Evolutionary conservation across 2,797 vertebrate genomes (phyloP).

Genomic region (Danio kyathit): DNA sequence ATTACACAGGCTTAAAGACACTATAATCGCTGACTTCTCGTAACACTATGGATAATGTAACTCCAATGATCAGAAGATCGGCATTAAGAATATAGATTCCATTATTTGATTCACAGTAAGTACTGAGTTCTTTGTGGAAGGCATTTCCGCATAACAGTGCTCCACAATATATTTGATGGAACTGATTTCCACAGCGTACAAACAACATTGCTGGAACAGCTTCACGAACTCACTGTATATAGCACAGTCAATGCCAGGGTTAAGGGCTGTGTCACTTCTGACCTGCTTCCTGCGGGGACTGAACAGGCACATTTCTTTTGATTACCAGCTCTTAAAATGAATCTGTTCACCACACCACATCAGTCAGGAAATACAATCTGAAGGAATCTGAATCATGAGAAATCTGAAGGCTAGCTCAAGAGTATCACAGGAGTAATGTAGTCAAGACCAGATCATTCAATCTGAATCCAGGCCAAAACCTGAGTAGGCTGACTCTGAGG

Average conservation of each 20-base stretch:
- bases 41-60: slow-evolving; percentile 24
- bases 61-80: slow-evolving; percentile 35
- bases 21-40: slow-evolving; percentile 47
- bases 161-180: not conserved
- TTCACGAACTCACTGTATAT: not conserved
- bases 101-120: not conserved
- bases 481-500: too few relatives aligned
- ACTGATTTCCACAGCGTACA: not conserved
- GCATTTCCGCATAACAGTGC: too few relatives aligned
- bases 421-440: not conserved
- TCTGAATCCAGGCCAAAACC: not conserved
- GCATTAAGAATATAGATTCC: not conserved
- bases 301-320: not conserved
- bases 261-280: not conserved
- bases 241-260: not conserved
- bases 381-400: too few relatives aligned
- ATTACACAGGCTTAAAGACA: slow-evolving; percentile 60
- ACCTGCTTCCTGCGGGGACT: not conserved
- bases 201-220: not conserved
- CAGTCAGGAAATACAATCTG: not conserved
- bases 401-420: too few relatives aligned
- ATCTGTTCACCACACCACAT: not conserved
- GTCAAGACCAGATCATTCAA: not conserved
- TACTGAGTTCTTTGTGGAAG: not conserved
- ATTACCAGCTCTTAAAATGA: not conserved